These are phyloP conservation scores for Mixornis gularis DNA, from an alignment of 2,113 vertebrate genomes.

Conservation along the genomic window DNA sequence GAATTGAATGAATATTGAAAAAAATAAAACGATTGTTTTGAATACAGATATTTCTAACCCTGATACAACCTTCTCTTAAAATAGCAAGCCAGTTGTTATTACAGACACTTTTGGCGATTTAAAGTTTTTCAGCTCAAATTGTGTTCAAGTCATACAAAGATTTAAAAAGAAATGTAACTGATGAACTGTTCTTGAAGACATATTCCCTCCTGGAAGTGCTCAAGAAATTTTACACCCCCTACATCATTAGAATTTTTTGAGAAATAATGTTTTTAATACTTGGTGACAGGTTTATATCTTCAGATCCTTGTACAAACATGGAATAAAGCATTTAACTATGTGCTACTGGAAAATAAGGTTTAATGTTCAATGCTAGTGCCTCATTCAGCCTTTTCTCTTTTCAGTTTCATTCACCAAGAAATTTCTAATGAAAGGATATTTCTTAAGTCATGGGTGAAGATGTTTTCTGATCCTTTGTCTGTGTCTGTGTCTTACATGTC, in stretches of 20 bases:
- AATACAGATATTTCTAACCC: not conserved
- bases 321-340: slow-evolving; percentile 29
- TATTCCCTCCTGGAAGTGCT: not conserved
- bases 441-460: not conserved
- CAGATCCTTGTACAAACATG: slow-evolving; percentile 18
- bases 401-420: not conserved
- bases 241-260: not conserved
- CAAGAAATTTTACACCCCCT: not conserved
- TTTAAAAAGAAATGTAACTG: not conserved
- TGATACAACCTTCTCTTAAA: not conserved
- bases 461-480: not conserved
- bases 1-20: not conserved
- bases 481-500: not conserved
- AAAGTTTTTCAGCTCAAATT: not conserved
- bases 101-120: not conserved
- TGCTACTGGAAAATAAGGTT: slow-evolving; percentile 25
- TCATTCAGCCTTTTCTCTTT: not conserved
- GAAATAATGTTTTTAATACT: slow-evolving; percentile 2
- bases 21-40: not conserved
- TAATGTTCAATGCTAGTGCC: not conserved
- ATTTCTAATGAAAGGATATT: not conserved
- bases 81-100: not conserved
- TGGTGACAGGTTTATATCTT: slow-evolving; percentile 37
- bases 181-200: not conserved
- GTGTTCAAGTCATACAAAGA: not conserved